Percentiles rank a stretch among this genome's conserved stretches.
These are phyloP conservation scores for Thaleichthys pacificus DNA, from an alignment of 2,797 vertebrate species.

Conservation along the genomic window DNA sequence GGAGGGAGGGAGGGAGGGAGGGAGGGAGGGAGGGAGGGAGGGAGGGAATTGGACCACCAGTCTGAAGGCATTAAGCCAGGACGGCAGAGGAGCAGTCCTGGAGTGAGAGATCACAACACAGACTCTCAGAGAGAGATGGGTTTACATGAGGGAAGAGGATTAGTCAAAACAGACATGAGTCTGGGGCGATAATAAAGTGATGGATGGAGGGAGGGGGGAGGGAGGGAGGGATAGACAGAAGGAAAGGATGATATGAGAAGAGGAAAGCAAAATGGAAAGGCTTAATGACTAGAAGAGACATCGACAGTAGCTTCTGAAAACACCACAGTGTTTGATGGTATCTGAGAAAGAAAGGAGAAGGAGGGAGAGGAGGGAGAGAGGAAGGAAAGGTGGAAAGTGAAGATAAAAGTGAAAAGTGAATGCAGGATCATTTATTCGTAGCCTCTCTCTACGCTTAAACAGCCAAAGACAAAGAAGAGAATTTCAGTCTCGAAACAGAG, in stretches of 20 bases:
- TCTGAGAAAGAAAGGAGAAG: neutral
- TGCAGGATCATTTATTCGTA: no score
- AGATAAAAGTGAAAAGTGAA: no score
- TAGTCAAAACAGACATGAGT: constrained; percentile 15
- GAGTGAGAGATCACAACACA: constrained; percentile 7
- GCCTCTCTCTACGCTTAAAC: no score
- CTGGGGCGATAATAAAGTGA: neutral
- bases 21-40: neutral
- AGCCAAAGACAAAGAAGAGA: no score
- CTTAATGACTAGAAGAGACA: neutral
- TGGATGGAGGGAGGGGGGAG: neutral
- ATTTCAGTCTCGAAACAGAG: neutral
- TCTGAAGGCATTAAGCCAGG: constrained; percentile 37
- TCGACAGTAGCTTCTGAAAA: neutral
- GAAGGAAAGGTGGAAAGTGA: neutral
- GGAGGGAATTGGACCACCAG: constrained; percentile 26
- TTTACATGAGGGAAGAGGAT: constrained; percentile 3
- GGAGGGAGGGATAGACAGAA: no score
- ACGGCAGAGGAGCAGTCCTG: constrained; percentile 15
- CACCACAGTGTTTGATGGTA: neutral
- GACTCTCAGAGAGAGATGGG: constrained; percentile 8
- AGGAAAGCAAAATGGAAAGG: neutral
- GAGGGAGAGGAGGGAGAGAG: neutral
- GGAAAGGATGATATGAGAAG: no score
- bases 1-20: neutral